Evolutionary conservation across 1,140 invertebrate genomes (phyloP), one percentile per base, ranked within the genome.

Genomic region (Pseudomyrmex concolor): DNA sequence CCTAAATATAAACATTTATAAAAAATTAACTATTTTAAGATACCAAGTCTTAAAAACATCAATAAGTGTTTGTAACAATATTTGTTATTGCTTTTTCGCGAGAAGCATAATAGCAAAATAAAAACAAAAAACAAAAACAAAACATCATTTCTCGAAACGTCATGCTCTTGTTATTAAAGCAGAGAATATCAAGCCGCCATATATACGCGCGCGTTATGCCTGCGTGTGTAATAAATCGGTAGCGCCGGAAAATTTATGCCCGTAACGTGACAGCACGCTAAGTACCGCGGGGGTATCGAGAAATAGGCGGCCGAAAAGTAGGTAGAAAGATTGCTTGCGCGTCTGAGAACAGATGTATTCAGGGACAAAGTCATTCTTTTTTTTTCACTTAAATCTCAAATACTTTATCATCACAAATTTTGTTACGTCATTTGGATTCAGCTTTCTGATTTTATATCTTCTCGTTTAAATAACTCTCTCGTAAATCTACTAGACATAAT

Each of bases 211-310:
- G 64, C 19, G 19, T 78, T 78, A 70, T 78, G 66, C 17, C 19
- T 34, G 51, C 34, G 51, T 25, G 43, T 70, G 54, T 71, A 80
- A 80, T 80, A 80, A 80, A 80, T 80, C 54, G 76, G 76, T 78
- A 78, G 74, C 63, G 51, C 64, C 22, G n/a, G 34, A 34, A 80
- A 66, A 80, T 80, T 80, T 80, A 80, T 71, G 45, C n/a, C n/a
- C 54, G n/a, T 70, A 66, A 80, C 66, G 76, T 70, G 76, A 80
- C 66, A 78, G 76, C 51, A 25, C 19, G 64, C 66, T 80, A 80
- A 80, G 54, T 80, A 80, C 76, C 34, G 45, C 22, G 66, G 71
- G 66, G 45, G 66, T 80, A 80, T 80, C 76, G 22, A 70, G 76
- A 80, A 80, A 71, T 71, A 50, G 43, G 50, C 59, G 66, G 66